Evolutionary conservation across 2,888 invertebrate genomes (phyloP), one percentile per base, ranked within the genome.

Genomic region (Agonopterix arenella): DNA sequence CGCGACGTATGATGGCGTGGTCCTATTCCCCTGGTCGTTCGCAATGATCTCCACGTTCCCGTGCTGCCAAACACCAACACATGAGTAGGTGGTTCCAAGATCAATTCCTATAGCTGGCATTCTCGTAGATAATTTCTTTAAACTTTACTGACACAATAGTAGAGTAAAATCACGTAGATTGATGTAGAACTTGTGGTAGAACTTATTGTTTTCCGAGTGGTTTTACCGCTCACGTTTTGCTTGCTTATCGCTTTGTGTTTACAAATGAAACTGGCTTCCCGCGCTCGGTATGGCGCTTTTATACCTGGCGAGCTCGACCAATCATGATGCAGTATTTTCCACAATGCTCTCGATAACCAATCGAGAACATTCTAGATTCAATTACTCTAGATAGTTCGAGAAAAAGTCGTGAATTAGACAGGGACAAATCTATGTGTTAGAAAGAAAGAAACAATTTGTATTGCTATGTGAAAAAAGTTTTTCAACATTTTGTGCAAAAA

Each of bases 1-100:
- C 13, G 92, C 93, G 38, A 93, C 93, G 70, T 92, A 93, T 57
- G 91, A 91, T 10, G 92, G 92, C 53, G 92, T 93, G 10, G 92
- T 93, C 60, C 92, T 70, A 76, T 92, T 92, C 50, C 92, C 92
- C 64, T 88, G 85, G 61, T 86, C 84, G 68, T 88, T 88, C 53
- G 85, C 84, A 68, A 93, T 92, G 63, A 93, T 92, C 71, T 92
- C 92, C 58, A 92, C 92, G 68, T 92, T 92, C 52, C 93, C 92
- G 56, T 92, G 90, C 63, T 66, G 67, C 57, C 55, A 64, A 16
- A 68, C 65, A 13, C 66, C 67, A 9, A 80, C 80, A 54, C 80
- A 80, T 50, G 80, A 80, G 62, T 77, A 80, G 40, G 79, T 80
- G 37, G 80, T 77, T 53, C 77, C 77, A 61, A 79, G 66, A 62